Evolutionary conservation across 1,140 invertebrate genomes (phyloP), one percentile per base, ranked within the genome.

Genomic region (Cotesia chilonis): DNA sequence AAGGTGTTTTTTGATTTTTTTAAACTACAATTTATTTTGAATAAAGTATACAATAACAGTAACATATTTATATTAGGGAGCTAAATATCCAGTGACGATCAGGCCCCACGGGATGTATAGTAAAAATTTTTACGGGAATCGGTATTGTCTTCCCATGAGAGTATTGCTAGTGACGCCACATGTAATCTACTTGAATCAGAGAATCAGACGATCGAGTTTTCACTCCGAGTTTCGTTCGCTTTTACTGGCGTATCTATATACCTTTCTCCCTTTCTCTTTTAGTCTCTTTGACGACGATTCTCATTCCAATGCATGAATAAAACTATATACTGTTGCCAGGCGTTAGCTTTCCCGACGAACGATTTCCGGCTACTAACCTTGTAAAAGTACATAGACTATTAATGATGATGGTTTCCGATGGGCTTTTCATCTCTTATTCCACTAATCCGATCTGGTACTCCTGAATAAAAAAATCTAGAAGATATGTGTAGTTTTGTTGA

Each of bases 341-440:
- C 41, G 7, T 47, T 47, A 47, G 41, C 41, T 47, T 47, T 47
- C 41, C 41, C 41, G 41, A 47, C 41, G 41, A 47, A 57, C 55
- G 72, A 70, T 68, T 71, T 74, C 73, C 54, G 55, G 73, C 71
- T 74, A 72, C 73, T 74, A 74, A 74, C 73, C 55, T 74, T 57
- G 73, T 74, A 74, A 74, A 47, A 47, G 41, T 47, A 47, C 41
- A 47, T 47, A 47, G 41, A 7, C 41, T 47, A 47, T 47, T 47
- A 47, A 47, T 47, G 41, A 47, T 6, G 41, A 47, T 47, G 41
- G 41, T 47, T 47, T 47, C 41, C 41, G 7, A 47, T 47, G 41
- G 41, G 41, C 7, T 47, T 47, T 47, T 47, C 10, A 47, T 47
- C 41, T 47, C 41, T 47, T 47, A 47, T 10, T 47, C 41, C 10